phyloP scores from a whole-genome alignment of 2,888 invertebrate species.

The Smittia aterrima region DNA sequence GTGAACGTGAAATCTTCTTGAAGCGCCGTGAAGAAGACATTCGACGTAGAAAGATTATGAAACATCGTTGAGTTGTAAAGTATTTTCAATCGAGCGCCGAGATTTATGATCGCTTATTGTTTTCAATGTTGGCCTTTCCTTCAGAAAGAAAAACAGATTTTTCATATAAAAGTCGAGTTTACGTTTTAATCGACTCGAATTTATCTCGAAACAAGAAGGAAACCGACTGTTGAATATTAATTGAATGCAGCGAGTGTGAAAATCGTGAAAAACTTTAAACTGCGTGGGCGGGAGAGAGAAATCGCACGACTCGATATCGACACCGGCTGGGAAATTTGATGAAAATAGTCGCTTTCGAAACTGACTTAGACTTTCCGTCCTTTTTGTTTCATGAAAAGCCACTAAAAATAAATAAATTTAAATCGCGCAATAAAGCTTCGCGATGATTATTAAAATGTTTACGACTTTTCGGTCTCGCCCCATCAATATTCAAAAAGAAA shows the following conservation, averaged over 20 bases:
- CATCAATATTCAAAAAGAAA: not conserved
- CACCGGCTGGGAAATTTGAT: not conserved
- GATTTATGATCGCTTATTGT: too few species aligned
- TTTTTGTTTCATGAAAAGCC: not conserved
- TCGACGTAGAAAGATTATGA: too few species aligned
- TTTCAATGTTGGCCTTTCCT: too few species aligned
- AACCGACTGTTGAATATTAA: not conserved
- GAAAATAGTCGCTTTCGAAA: not conserved
- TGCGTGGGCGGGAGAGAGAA: not conserved
- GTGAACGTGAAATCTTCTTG: too few species aligned
- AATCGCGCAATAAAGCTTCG: not conserved
- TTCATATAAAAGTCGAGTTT: too few species aligned
- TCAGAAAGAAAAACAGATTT: too few species aligned
- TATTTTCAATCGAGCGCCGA: too few species aligned
- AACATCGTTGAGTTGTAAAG: too few species aligned
- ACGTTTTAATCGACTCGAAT: not conserved
- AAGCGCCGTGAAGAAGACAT: too few species aligned
- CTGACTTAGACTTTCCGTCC: not conserved
- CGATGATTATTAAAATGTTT: not conserved
- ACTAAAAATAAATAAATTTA: conserved; percentile 3
- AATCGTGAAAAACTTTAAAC: not conserved
- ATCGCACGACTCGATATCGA: not conserved
- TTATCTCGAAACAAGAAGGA: not conserved
- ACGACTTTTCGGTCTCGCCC: not conserved
- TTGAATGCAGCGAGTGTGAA: conserved; percentile 3